Evolutionary conservation across 2,888 invertebrate genomes (phyloP), one percentile per base, ranked within the genome.

Genomic region (Oasisia sp.): DNA sequence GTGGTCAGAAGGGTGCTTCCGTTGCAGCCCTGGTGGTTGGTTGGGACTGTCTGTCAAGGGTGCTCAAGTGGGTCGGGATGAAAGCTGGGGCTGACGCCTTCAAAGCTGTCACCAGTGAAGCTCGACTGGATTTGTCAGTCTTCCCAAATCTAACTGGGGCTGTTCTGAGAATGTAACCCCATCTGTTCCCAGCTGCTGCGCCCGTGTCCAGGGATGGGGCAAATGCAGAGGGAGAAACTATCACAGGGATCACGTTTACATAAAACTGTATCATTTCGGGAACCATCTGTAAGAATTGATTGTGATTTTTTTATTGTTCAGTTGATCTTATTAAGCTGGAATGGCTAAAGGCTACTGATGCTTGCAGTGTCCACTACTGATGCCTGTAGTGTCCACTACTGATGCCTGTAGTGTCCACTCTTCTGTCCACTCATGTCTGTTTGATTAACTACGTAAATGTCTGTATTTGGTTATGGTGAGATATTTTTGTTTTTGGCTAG

Each of bases 111-210:
- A 19, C 74, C 14, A 74, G 74, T 74, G 19, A 74, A 27, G 74
- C 74, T 27, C 74, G 27, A 74, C 74, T 74, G 74, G 74, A 74
- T 74, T 74, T 74, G 74, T 74, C 74, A 74, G 74, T 74, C 74
- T 74, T 74, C 74, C 14, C 74, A 74, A 50, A 74, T 74, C 74
- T 74, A 27, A 74, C 19, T 56, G 74, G 27, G 19, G 19, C 74
- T 74, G 27, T 74, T 74, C 74, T 74, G 19, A 74, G 74, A 74
- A 74, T 74, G 74, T 74, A 74, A 74, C 74, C 74, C 74, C 74
- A 74, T 74, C 74, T 74, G 74, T 74, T 14, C 74, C 74, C 74
- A 74, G 74, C 74, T 74, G 74, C 27, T 19, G 27, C n/a, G 0
- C 19, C 27, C 74, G 5, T 27, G 7, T 74, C 27, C 74, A 74